These are phyloP conservation scores for Drosophila monieri DNA, from an alignment of 2,888 invertebrate species.

Conservation along the genomic window DNA sequence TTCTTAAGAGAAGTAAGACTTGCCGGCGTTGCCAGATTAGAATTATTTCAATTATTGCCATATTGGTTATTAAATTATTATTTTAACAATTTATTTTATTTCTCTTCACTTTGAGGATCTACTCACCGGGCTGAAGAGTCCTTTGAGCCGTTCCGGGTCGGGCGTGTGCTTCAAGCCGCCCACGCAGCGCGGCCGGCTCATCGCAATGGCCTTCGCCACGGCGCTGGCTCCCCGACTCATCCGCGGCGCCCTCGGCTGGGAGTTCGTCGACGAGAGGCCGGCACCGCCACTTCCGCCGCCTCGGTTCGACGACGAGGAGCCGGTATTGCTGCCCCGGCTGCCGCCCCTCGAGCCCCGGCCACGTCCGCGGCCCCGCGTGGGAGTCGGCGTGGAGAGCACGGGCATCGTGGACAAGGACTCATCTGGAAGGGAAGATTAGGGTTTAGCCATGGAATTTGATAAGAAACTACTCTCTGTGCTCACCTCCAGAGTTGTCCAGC, in stretches of 20 bases:
- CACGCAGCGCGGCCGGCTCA: slow-evolving; percentile 81
- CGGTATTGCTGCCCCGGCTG: slow-evolving; percentile 24
- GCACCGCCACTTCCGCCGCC: slow-evolving; percentile 60
- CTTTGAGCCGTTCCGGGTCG: slow-evolving; percentile 81
- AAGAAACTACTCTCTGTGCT: slow-evolving; percentile 1
- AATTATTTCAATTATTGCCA: background rate
- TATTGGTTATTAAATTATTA: too few relatives aligned
- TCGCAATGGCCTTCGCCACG: slow-evolving; percentile 77
- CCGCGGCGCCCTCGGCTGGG: slow-evolving; percentile 75
- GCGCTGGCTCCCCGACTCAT: slow-evolving; percentile 82
- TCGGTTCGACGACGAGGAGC: slow-evolving; percentile 61
- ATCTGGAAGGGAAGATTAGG: slow-evolving; percentile 33
- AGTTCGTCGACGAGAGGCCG: slow-evolving; percentile 14
- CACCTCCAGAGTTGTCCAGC: slow-evolving; percentile 77
- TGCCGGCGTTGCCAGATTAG: too few relatives aligned
- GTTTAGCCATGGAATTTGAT: background rate
- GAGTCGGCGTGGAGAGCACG: slow-evolving; percentile 35
- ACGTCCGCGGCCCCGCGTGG: slow-evolving; percentile 67
- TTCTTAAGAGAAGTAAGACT: too few relatives aligned
- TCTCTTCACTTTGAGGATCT: background rate
- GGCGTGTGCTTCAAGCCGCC: slow-evolving; percentile 82
- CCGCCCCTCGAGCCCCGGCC: slow-evolving; percentile 74
- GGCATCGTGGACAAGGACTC: slow-evolving; percentile 43
- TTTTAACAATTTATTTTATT: background rate
- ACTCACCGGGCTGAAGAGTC: slow-evolving; percentile 83